These are phyloP conservation scores for Hylomyscus alleni DNA, from an alignment of 2,797 vertebrate species.

Conservation along the genomic window DNA sequence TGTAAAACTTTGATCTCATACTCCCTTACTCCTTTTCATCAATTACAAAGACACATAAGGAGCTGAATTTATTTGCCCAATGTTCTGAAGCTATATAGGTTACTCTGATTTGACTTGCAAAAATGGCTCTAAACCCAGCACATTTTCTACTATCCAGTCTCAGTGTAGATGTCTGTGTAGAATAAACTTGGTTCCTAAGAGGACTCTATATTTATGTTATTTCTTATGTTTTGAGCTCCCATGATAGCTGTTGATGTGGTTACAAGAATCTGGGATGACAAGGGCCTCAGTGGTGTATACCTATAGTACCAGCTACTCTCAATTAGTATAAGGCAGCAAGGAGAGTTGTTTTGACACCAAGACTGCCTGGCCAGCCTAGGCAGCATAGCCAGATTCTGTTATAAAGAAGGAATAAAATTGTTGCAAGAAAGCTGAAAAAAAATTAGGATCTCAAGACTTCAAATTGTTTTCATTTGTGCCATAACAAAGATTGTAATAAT, in stretches of 20 bases:
- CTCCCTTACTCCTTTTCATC: background rate
- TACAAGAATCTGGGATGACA: constrained; percentile 53
- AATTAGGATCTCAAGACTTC: constrained; percentile 26
- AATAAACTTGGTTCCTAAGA: constrained; percentile 1
- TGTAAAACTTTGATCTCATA: constrained; percentile 43
- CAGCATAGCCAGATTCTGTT: background rate
- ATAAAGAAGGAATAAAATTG: background rate
- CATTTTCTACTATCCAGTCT: background rate
- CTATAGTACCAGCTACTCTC: background rate
- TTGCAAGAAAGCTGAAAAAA: background rate
- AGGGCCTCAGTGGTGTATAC: background rate
- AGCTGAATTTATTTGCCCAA: constrained; percentile 28
- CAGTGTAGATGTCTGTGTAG: background rate
- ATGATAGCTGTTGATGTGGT: background rate
- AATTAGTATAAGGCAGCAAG: background rate
- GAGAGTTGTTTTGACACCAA: background rate
- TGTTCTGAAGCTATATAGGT: background rate
- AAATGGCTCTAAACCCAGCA: background rate
- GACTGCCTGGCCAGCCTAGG: background rate
- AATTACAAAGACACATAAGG: constrained; percentile 15
- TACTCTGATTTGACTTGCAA: constrained; percentile 43
- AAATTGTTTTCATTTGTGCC: constrained; percentile 53
- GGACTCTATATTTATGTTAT: constrained; percentile 11
- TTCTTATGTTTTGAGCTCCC: background rate
- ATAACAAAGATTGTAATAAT: background rate